phyloP scores from a whole-genome alignment of 2,113 vertebrate genomes.

The Ctenomys sociabilis region DNA sequence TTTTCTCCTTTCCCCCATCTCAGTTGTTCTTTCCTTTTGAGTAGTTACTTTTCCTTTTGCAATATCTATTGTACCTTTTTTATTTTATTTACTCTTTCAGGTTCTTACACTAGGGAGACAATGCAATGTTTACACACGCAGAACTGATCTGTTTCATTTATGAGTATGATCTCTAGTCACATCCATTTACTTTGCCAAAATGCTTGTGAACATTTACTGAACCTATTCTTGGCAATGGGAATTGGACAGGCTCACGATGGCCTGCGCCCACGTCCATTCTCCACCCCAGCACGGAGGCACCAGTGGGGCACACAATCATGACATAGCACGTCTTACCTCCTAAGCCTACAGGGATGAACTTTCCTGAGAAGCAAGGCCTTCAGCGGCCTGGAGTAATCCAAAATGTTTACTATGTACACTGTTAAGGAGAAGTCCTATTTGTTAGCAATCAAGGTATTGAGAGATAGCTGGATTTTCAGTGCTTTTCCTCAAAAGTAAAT shows the following conservation, averaged over 20 bases:
- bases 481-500: neutral
- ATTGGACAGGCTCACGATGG: neutral
- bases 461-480: neutral
- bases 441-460: neutral
- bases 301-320: neutral
- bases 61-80: too few species aligned
- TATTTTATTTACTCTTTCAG: too few species aligned
- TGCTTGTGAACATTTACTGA: neutral
- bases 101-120: too few species aligned
- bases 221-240: neutral
- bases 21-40: too few species aligned
- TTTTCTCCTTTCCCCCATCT: too few species aligned
- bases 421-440: neutral
- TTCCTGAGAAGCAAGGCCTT: neutral
- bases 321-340: neutral
- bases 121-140: too few species aligned
- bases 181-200: too few species aligned
- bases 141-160: too few species aligned
- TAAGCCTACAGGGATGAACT: neutral
- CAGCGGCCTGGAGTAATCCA: neutral
- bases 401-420: neutral
- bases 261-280: neutral
- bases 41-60: too few species aligned
- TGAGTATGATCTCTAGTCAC: too few species aligned
- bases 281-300: accelerated